Evolutionary conservation across 2,888 invertebrate species (phyloP).

Genomic region (Calameuta pallipes): DNA sequence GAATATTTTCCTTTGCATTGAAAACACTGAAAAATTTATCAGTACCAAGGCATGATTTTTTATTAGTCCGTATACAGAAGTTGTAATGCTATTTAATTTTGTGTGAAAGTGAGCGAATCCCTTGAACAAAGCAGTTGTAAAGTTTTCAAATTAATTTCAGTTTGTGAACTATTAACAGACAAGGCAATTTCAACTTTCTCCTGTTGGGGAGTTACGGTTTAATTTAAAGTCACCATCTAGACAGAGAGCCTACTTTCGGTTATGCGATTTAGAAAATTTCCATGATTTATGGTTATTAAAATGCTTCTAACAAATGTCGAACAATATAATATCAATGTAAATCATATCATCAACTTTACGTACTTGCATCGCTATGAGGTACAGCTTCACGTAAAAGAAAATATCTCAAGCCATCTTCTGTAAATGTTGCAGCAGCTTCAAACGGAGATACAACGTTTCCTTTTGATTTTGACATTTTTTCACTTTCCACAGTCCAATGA

Average conservation of each 20-base stretch:
- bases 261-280: not conserved
- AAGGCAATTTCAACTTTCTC: not conserved
- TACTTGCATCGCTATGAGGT: constrained; percentile 90
- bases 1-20: not conserved
- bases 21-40: too few relatives aligned
- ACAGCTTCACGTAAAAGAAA: constrained; percentile 92
- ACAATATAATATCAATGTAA: not conserved
- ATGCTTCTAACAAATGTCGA: not conserved
- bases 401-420: constrained; percentile 85
- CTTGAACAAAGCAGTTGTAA: not conserved
- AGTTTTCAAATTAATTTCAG: constrained; percentile 2
- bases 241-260: not conserved
- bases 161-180: not conserved
- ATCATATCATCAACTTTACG: constrained; percentile 63
- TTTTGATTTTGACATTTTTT: constrained; percentile 97
- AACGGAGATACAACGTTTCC: constrained; percentile 91
- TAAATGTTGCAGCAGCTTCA: constrained; percentile 70
- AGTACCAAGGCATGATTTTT: too few relatives aligned
- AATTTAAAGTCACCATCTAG: not conserved
- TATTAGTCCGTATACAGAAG: too few relatives aligned
- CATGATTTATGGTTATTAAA: not conserved
- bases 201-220: not conserved
- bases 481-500: constrained; percentile 93
- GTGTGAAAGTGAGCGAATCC: not conserved
- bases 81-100: too few relatives aligned